phyloP scores from a whole-genome alignment of 2,888 invertebrate genomes.

The Theristus sp. region DNA sequence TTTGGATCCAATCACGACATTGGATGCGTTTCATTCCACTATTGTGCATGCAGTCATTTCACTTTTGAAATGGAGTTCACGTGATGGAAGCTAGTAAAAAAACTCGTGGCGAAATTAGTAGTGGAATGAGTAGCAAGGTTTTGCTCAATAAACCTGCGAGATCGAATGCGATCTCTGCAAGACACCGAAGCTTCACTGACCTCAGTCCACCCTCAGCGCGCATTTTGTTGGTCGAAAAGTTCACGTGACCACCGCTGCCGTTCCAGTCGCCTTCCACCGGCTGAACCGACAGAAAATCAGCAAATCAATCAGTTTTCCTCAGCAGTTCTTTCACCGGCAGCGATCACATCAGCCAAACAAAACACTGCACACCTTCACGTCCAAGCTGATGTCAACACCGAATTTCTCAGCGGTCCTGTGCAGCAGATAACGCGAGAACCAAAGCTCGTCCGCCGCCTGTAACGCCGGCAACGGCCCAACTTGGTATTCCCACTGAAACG shows the following conservation, averaged over 20 bases:
- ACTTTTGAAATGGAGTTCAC: no score
- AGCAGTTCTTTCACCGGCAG: no score
- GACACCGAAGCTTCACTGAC: no score
- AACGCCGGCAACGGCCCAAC: constrained; percentile 80
- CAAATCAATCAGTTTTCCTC: neutral
- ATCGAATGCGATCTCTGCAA: no score
- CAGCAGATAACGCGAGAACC: constrained; percentile 41
- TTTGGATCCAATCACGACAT: no score
- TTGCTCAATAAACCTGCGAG: no score
- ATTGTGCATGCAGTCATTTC: no score
- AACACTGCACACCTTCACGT: constrained; percentile 31
- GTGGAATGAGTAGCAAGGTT: no score
- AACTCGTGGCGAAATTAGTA: no score
- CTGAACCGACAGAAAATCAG: constrained; percentile 9
- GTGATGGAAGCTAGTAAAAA: no score
- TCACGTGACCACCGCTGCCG: constrained; percentile 32
- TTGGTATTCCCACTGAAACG: constrained; percentile 60
- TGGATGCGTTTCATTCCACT: no score
- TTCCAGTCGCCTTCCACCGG: constrained; percentile 34
- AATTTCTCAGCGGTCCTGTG: constrained; percentile 83
- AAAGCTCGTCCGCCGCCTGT: constrained; percentile 50
- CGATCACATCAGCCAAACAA: neutral
- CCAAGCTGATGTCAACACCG: constrained; percentile 56
- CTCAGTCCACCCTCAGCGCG: constrained; percentile 12
- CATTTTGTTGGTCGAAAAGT: constrained; percentile 32